Evolutionary conservation across 2,113 vertebrate species (phyloP).

Genomic region (Leptocoma aspasia): DNA sequence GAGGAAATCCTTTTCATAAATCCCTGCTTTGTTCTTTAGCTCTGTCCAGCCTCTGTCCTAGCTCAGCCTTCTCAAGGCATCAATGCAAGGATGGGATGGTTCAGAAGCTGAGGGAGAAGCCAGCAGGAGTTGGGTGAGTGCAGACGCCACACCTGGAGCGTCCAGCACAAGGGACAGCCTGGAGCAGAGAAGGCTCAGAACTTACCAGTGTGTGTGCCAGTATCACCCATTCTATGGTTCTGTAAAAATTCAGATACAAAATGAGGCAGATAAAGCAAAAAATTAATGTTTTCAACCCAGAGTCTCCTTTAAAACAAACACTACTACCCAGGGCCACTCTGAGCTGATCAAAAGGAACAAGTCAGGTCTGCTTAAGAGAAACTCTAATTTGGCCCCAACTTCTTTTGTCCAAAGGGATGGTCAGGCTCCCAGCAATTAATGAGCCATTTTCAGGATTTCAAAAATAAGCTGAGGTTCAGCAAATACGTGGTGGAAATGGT

Average conservation of each 20-base stretch:
- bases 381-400: neutral
- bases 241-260: neutral
- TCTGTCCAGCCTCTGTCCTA: neutral
- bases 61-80: neutral
- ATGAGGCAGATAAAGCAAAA: neutral
- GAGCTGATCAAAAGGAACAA: neutral
- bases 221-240: neutral
- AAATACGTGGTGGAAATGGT: neutral
- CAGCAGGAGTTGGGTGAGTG: neutral
- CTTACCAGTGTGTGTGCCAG: fast-evolving
- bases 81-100: neutral
- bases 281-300: neutral
- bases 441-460: neutral
- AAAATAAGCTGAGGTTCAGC: constrained; percentile 25
- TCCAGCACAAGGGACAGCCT: neutral
- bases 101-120: neutral
- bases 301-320: neutral
- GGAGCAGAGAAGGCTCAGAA: neutral
- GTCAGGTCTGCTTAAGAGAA: neutral
- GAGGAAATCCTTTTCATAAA: neutral
- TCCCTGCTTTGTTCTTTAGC: neutral
- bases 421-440: neutral
- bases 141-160: neutral
- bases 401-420: neutral
- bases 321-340: neutral